phyloP scores from a whole-genome alignment of 2,888 invertebrate species.

The Chaetoderma sp. region DNA sequence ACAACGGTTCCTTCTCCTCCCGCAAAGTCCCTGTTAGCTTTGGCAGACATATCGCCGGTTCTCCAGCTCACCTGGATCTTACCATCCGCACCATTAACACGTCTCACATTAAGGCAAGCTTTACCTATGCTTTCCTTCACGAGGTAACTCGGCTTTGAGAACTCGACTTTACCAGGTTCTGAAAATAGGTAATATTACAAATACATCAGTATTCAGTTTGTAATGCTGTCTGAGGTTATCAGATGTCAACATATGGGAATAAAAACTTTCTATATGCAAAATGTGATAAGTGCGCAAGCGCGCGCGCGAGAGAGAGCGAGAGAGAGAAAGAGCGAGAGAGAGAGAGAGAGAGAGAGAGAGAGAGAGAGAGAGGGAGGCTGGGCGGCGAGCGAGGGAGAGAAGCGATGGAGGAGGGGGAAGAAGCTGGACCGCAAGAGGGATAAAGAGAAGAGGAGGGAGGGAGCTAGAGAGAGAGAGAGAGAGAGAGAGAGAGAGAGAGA shows the following conservation, averaged over 20 bases:
- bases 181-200: slow-evolving; percentile 32
- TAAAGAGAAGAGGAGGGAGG: too few relatives aligned
- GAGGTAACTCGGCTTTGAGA: slow-evolving; percentile 73
- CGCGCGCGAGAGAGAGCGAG: too few relatives aligned
- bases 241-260: not conserved
- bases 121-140: slow-evolving; percentile 74
- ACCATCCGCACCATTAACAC: slow-evolving; percentile 74
- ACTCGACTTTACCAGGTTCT: slow-evolving; percentile 74
- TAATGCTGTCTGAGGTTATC: not conserved
- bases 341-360: too few relatives aligned
- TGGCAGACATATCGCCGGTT: slow-evolving; percentile 74
- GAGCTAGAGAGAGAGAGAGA: too few relatives aligned
- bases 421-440: too few relatives aligned
- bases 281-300: too few relatives aligned
- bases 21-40: slow-evolving; percentile 72
- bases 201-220: too few relatives aligned
- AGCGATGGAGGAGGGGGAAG: too few relatives aligned
- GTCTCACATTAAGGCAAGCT: slow-evolving; percentile 71
- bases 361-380: too few relatives aligned
- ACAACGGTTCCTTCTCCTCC: slow-evolving; percentile 72
- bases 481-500: too few relatives aligned
- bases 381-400: too few relatives aligned
- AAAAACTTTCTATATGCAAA: not conserved
- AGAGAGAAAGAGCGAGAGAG: too few relatives aligned
- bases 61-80: slow-evolving; percentile 72